Conservation (phyloP, 2,113 vertebrate species). For the Brevimyrus niger region DNA sequence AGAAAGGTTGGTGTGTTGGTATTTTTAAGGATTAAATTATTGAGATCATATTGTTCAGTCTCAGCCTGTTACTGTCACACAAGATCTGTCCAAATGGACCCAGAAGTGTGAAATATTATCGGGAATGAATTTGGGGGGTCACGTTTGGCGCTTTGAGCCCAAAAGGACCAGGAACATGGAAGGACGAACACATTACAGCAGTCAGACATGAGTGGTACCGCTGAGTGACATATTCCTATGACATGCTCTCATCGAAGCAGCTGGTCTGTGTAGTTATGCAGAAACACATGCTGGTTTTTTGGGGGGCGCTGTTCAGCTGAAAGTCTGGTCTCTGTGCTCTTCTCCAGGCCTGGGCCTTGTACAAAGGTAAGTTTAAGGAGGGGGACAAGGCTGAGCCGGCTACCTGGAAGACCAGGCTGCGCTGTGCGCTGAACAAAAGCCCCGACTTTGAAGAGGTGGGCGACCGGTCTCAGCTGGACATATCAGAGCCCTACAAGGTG, state of each 20-base stretch:
- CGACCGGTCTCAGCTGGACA: conserved; percentile 73
- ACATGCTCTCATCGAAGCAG: background rate
- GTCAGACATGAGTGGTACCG: background rate
- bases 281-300: background rate
- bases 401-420: conserved; percentile 75
- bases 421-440: conserved; percentile 78
- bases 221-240: background rate
- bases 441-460: conserved; percentile 78
- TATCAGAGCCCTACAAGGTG: conserved; percentile 77
- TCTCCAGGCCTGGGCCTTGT: conserved; percentile 72
- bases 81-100: background rate
- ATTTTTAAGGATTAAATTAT: background rate
- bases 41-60: background rate
- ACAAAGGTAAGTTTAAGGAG: conserved; percentile 80
- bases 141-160: background rate
- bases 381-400: conserved; percentile 73
- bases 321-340: background rate
- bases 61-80: background rate
- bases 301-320: background rate
- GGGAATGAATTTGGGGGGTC: background rate
- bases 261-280: background rate
- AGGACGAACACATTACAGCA: background rate
- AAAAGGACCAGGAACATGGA: background rate
- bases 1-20: background rate
- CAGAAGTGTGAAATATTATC: background rate